A percentile compares a stretch with the other conserved stretches of the same genome.
These are phyloP conservation scores for Cyprinella venusta DNA, from an alignment of 2,797 vertebrate species.

Conservation along the genomic window DNA sequence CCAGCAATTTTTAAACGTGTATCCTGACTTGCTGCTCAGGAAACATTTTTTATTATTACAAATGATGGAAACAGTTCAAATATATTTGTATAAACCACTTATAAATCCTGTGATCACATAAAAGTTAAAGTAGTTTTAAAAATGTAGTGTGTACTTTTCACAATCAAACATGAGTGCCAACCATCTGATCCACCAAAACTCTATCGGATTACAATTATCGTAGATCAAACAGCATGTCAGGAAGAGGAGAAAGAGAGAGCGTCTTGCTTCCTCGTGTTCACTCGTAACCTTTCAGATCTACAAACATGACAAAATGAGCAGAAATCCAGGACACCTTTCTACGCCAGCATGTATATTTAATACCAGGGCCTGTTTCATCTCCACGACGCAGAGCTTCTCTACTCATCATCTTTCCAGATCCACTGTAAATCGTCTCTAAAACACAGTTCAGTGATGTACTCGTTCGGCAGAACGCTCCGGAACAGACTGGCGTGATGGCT, in stretches of 20 bases:
- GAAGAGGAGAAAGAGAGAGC: constrained; percentile 24
- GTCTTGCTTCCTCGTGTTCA: constrained; percentile 45
- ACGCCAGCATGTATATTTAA: constrained; percentile 78
- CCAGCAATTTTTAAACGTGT: no score
- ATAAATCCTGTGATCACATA: constrained; percentile 12
- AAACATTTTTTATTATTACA: not conserved
- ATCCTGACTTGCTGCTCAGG: not conserved
- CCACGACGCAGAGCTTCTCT: constrained; percentile 46
- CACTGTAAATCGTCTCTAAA: constrained; percentile 65
- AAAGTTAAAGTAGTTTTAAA: constrained; percentile 36
- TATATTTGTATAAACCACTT: not conserved
- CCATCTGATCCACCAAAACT: constrained; percentile 24
- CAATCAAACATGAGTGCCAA: constrained; percentile 23
- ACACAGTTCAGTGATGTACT: constrained; percentile 73
- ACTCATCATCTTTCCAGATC: constrained; percentile 56
- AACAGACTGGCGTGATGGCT: constrained; percentile 78
- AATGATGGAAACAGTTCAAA: not conserved
- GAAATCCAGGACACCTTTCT: constrained; percentile 72
- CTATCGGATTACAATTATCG: constrained; percentile 55
- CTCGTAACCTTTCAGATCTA: constrained; percentile 70
- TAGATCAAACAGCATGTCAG: constrained; percentile 57
- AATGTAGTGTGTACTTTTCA: constrained; percentile 37
- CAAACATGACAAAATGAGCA: constrained; percentile 67
- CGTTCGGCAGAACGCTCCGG: constrained; percentile 77
- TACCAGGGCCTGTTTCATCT: constrained; percentile 78